A percentile compares a stretch with the other conserved stretches of the same genome.
phyloP scores from a whole-genome alignment of 2,797 vertebrate genomes.

The Mus spretus region DNA sequence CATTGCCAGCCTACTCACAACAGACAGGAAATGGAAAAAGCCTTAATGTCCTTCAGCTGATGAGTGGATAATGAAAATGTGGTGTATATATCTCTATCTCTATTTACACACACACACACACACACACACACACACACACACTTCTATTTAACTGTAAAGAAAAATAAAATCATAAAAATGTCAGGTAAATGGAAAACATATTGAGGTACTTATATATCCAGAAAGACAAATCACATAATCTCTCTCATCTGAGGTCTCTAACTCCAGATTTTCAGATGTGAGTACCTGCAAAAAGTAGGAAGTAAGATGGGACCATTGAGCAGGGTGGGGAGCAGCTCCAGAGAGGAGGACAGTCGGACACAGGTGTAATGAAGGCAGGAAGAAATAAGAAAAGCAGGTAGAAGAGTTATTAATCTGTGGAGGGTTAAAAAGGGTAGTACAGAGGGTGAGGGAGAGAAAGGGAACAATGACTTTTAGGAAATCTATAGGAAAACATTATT shows the following conservation, averaged over 20 bases:
- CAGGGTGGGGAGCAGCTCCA: neutral
- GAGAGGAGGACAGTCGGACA: neutral
- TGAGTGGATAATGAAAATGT: neutral
- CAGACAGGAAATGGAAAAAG: neutral
- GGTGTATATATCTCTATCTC: neutral
- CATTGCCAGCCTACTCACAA: neutral
- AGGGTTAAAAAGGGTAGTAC: neutral
- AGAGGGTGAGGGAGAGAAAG: neutral
- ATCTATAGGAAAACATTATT: neutral
- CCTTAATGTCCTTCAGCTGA: neutral
- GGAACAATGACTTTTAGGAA: neutral
- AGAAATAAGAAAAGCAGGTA: neutral
- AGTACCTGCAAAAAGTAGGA: neutral
- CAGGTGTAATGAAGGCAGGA: neutral
- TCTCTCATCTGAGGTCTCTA: neutral
- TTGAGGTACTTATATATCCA: neutral
- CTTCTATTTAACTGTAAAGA: neutral
- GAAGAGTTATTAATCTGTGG: neutral
- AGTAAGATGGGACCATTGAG: neutral
- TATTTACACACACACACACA: no score
- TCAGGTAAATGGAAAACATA: neutral
- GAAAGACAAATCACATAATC: neutral
- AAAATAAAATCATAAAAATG: neutral
- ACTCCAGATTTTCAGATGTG: neutral
- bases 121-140: no score